These are phyloP conservation scores for Cetoscarus ocellatus DNA, from an alignment of 2,797 vertebrate genomes.

Conservation along the genomic window DNA sequence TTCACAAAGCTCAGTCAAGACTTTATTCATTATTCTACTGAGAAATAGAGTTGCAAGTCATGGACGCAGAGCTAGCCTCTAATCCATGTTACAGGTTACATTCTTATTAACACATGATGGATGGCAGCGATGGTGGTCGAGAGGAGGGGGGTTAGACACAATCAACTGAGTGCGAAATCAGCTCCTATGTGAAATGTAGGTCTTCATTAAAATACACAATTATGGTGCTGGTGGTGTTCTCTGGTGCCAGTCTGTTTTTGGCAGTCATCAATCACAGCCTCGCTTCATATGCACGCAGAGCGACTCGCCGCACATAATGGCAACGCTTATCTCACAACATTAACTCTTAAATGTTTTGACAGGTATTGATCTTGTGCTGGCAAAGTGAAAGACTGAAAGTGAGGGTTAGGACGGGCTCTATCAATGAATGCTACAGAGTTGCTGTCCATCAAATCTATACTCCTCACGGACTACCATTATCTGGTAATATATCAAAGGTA, in stretches of 20 bases:
- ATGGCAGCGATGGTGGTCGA: constrained; percentile 36
- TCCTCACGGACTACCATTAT: constrained; percentile 54
- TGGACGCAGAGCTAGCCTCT: constrained; percentile 21
- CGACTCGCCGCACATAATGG: constrained; percentile 56
- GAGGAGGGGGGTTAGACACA: constrained; percentile 51
- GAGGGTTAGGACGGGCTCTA: not conserved
- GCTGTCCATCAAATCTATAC: constrained; percentile 45
- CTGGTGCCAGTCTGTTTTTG: constrained; percentile 73
- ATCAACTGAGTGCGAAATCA: constrained; percentile 79
- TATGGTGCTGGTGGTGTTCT: constrained; percentile 63
- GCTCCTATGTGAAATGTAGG: constrained; percentile 66
- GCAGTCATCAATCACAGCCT: constrained; percentile 78
- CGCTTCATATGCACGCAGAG: constrained; percentile 63
- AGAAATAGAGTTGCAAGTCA: constrained; percentile 29
- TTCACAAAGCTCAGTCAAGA: constrained; percentile 34
- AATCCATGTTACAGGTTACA: constrained; percentile 42
- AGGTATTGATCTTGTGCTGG: constrained; percentile 62
- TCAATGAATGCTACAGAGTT: not conserved
- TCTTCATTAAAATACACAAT: constrained; percentile 81
- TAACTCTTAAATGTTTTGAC: constrained; percentile 69
- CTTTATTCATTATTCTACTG: constrained; percentile 54
- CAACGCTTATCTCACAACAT: constrained; percentile 70
- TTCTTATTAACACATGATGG: constrained; percentile 65
- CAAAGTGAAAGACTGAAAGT: constrained; percentile 27
- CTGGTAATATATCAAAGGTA: constrained; percentile 64